A percentile compares a stretch with the other conserved stretches of the same genome.
These are phyloP conservation scores for Cathartes aura DNA, from an alignment of 2,113 vertebrate species.

Conservation along the genomic window DNA sequence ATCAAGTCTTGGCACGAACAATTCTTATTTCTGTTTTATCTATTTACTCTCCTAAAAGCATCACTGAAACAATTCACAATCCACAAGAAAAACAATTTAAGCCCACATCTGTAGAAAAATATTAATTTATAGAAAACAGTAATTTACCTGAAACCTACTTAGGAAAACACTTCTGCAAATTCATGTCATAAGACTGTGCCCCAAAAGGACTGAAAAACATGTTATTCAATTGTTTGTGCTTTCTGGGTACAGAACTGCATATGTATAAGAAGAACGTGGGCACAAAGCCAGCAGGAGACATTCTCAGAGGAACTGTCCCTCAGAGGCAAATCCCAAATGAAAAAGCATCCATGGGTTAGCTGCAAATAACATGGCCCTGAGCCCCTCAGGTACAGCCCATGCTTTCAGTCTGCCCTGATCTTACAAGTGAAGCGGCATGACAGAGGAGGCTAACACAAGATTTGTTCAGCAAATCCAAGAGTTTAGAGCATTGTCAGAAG, in stretches of 20 bases:
- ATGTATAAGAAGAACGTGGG: accelerated
- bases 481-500: neutral
- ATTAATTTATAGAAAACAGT: slow-evolving; percentile 21
- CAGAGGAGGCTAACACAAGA: neutral
- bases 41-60: slow-evolving; percentile 38
- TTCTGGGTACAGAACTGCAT: neutral
- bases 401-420: neutral
- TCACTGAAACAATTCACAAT: slow-evolving; percentile 9
- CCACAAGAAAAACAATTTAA: neutral
- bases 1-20: neutral
- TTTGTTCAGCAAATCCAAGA: neutral
- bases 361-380: neutral
- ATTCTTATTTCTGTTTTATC: slow-evolving; percentile 19
- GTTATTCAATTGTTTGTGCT: neutral
- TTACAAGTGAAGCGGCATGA: accelerated
- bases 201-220: neutral
- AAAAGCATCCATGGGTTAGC: neutral
- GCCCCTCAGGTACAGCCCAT: neutral
- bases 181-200: neutral
- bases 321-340: neutral
- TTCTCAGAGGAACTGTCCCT: neutral
- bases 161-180: slow-evolving; percentile 4
- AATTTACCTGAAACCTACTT: slow-evolving; percentile 17
- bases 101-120: neutral
- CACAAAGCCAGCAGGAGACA: neutral